Base-by-base conservation (phyloP, 2,113 vertebrate genomes). In the Phaethornis superciliosus region DNA sequence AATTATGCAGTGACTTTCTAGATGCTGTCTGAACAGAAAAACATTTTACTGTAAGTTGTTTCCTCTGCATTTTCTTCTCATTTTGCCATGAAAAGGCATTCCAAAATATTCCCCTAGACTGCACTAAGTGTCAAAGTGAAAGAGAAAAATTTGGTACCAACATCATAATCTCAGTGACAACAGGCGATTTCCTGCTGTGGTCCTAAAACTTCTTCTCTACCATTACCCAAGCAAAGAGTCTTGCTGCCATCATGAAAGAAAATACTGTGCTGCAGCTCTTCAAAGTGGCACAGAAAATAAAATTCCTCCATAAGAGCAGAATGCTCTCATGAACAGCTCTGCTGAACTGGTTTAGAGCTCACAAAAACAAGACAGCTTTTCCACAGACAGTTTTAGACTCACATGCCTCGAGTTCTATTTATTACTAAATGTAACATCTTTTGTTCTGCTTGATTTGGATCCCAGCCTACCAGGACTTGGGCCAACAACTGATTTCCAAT, bases 1-100 rank as follows among this genome's bases (percentile, higher is more conserved):
- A 89, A 94, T 87, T 78, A 81, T 44, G 58, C 63, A 88, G 47
- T 27, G 55, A 65, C 89, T 87, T 92, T 44, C 91, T 23, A 90
- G 76, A 72, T 26, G 22, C 11, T 49, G 47, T 59, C 51, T 82
- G 59, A 88, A 44, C 30, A 87, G 60, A 91, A 86, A 78, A 67
- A 30, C 59, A 13, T 42, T 64, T 63, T 74, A 65, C 47, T 33
- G 10, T 14, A 30, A 18, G 18, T n/a, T 89, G 33, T 75, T 90
- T 80, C 68, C 56, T 68, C 4, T 1, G n/a, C n/a, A 65, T 79
- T 94, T 90, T 84, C 87, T 81, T 74, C 75, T 76, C 79, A 37
- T 80, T 93, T 84, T 42, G 51, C 56, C 44, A 46, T 2, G 3
- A n/a, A 71, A 91, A n/a, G 80, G 42, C 42, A 32, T 54, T 75